Evolutionary conservation across 2,797 vertebrate species (phyloP), one percentile per base, ranked within the genome.

Genomic region (Acrocephalus scirpaceus): DNA sequence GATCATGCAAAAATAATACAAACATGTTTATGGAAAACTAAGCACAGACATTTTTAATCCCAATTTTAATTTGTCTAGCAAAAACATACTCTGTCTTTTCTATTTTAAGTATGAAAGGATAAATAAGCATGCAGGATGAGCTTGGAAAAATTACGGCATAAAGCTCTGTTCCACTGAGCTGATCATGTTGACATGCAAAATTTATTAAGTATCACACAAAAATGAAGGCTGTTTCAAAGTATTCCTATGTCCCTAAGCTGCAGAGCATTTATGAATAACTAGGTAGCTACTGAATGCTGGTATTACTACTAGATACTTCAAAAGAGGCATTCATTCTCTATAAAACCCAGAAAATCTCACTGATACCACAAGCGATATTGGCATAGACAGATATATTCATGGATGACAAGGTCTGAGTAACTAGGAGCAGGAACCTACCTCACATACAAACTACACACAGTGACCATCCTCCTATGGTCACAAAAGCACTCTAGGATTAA

Each of bases 401-500:
- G 2, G 21, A 78, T 13, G 11, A 64, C 64, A 40, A 76, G 10
- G 5, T 50, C 26, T 71, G 42, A 51, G 8, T 34, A 84, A 75
- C 12, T 5, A 69, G 16, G 8, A 10, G 4, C 47, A 86, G 17
- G 77, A 91, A 56, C 10, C 14, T 34, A 83, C 53, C 10, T 34
- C 16, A 32, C 2, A 9, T 51, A 48, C 15, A 12, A 73, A 69
- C 25, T 23, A 56, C 7, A 73, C 4, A 23, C 4, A 69, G 15
- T 11, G 6, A 67, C 44, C 40, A 79, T 32, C 6, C 14, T 75
- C 38, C n/a, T 19, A 10, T n/a, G 65, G 40, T 18, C 77, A 80
- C 32, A 90, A 73, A 96, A 70, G 7, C 48, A 66, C 16, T 26
- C 48, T 18, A 69, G n/a, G 54, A 88, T 50, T 86, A 90, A 88